phyloP scores from a whole-genome alignment of 1,140 invertebrate genomes.

The Drosophila aff. region DNA sequence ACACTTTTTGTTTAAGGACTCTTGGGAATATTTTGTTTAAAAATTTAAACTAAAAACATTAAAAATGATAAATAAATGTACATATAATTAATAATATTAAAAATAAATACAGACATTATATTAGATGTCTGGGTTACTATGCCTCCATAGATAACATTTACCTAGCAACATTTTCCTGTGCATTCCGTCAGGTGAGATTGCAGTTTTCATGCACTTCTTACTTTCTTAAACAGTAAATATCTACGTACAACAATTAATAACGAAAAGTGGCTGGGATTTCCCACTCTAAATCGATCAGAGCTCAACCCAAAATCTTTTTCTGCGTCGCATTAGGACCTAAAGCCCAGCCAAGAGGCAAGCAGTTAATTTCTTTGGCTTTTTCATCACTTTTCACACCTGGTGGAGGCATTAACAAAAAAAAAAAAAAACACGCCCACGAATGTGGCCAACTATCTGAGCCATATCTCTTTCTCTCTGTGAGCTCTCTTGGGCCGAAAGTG shows the following conservation, averaged over 20 bases:
- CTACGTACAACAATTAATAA: background rate
- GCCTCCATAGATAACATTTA: no score
- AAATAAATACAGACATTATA: no score
- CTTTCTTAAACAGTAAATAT: background rate
- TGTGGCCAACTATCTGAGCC: conserved; percentile 29
- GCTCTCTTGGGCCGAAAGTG: conserved; percentile 47
- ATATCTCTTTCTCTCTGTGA: conserved; percentile 3
- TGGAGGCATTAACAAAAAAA: background rate
- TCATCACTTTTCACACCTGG: conserved; percentile 47
- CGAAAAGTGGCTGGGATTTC: background rate
- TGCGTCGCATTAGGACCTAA: conserved; percentile 11
- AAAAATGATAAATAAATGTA: no score
- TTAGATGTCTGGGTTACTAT: no score
- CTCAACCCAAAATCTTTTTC: background rate
- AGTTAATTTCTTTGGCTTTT: conserved; percentile 10
- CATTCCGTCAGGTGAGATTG: background rate
- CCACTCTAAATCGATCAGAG: background rate
- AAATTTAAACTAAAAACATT: no score
- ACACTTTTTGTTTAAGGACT: no score
- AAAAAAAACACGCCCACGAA: conserved; percentile 18
- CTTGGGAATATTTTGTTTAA: no score
- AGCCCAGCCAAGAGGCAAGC: conserved; percentile 9
- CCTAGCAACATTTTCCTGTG: background rate
- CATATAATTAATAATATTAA: no score
- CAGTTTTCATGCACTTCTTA: background rate